Percentiles rank a stretch among this genome's conserved stretches.
Evolutionary conservation across 2,888 invertebrate species (phyloP).

Genomic region (Furcula furcula): DNA sequence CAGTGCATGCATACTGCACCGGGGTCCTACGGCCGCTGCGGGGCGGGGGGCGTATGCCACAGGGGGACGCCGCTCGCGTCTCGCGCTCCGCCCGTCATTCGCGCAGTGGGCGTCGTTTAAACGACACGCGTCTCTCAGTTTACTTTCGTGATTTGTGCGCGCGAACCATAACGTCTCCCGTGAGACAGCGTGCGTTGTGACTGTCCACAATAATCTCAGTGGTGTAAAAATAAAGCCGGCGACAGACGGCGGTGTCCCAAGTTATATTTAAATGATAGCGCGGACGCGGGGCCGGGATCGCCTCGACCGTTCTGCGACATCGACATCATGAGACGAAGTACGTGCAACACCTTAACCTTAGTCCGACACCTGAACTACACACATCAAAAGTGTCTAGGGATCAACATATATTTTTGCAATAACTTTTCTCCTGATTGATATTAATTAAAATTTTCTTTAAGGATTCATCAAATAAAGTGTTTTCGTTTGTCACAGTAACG

Average conservation of each 20-base stretch:
- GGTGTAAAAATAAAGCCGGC: constrained; percentile 79
- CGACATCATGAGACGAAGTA: constrained; percentile 77
- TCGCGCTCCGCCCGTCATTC: constrained; percentile 54
- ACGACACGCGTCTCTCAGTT: constrained; percentile 39
- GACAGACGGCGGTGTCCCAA: constrained; percentile 72
- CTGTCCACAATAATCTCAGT: constrained; percentile 55
- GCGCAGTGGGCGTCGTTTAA: constrained; percentile 52
- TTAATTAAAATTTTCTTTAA: too few species aligned
- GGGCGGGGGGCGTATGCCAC: constrained; percentile 30
- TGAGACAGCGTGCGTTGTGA: constrained; percentile 61
- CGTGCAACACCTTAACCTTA: constrained; percentile 56
- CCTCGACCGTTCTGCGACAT: constrained; percentile 59
- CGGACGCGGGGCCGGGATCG: constrained; percentile 62
- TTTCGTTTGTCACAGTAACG: too few species aligned
- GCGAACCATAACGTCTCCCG: constrained; percentile 46
- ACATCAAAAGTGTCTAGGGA: too few species aligned
- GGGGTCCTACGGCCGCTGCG: constrained; percentile 31
- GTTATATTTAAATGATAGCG: constrained; percentile 81
- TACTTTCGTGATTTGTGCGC: constrained; percentile 19
- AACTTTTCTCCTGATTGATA: too few species aligned
- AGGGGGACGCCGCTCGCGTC: constrained; percentile 39
- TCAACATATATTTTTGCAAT: too few species aligned
- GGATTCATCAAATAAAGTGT: too few species aligned
- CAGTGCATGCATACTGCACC: constrained; percentile 71
- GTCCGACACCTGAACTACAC: constrained; percentile 44